Base-by-base conservation (phyloP, 2,113 vertebrate genomes). In the Crypturellus undulatus region DNA sequence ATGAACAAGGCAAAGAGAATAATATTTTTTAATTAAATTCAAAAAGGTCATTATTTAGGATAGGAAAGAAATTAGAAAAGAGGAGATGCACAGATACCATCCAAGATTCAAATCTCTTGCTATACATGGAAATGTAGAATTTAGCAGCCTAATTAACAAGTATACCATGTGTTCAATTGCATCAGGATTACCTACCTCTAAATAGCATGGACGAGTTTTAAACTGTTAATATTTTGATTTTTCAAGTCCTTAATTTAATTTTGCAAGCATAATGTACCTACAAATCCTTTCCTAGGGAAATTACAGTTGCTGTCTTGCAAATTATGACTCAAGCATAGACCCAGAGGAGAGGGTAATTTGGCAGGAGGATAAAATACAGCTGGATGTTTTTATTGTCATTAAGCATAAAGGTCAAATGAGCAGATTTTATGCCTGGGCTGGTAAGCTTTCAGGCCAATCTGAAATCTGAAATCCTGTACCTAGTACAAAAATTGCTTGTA, bases 391-490 rank as follows among this genome's bases (percentile, higher is more conserved):
- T 42, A 82, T 58, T 89, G 76, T 79, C 3, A 2, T 73, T 43
- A 82, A 72, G 17, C 69, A 72, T 67, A 82, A 89, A 69, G 70
- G 54, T 79, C 67, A 90, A 45, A 93, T 62, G 25, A 89, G 12
- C 40, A 93, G 79, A 76, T 82, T 93, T 95, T 79, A 72, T 93
- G 54, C 63, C 62, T 72, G 73, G 69, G 49, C 21, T 92, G 54
- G 80, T 89, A 89, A 92, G 81, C 73, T 91, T 94, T 89, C 86
- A 90, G 70, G n/a, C 45, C 16, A 87, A 56, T 93, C 94, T 90
- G 67, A 82, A 89, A 92, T 49, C 12, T 90, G 43, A 69, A 81
- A 93, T 92, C 54, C 36, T 76, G 30, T 73, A 77, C 30, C 32
- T 82, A 67, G 58, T 38, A 82, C 19, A 81, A 36, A 90, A 86